Evolutionary conservation across 1,140 invertebrate species (phyloP).

Genomic region (Drosophila gunungcola): DNA sequence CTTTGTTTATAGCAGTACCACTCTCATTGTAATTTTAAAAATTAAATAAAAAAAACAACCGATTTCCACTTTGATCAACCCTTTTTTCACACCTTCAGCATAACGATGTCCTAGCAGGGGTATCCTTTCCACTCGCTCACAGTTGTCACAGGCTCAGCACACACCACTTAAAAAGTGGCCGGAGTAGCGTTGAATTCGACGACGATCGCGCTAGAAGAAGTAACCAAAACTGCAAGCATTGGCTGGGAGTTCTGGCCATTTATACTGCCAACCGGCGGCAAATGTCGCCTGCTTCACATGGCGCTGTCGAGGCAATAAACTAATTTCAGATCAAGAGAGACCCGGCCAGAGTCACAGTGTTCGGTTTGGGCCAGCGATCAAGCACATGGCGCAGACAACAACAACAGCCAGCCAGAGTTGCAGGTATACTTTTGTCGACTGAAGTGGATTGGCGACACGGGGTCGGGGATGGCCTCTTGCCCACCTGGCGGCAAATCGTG

Average conservation of each 20-base stretch:
- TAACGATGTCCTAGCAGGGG: slow-evolving; percentile 39
- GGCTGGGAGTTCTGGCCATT: slow-evolving; percentile 70
- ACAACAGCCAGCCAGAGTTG: slow-evolving; percentile 14
- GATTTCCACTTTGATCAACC: too few relatives aligned
- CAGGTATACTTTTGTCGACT: not conserved
- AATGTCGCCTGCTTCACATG: slow-evolving; percentile 84
- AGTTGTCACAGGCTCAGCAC: slow-evolving; percentile 39
- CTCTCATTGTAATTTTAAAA: too few relatives aligned
- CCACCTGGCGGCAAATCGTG: slow-evolving; percentile 74
- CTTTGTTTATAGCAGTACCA: too few relatives aligned
- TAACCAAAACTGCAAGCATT: slow-evolving; percentile 76
- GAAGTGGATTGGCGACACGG: slow-evolving; percentile 15
- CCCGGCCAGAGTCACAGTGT: slow-evolving; percentile 22
- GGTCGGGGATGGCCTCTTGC: slow-evolving; percentile 33
- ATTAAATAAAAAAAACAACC: not conserved
- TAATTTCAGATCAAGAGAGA: slow-evolving; percentile 74
- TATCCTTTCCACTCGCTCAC: slow-evolving; percentile 45
- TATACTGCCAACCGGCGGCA: slow-evolving; percentile 70
- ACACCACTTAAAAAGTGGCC: slow-evolving; percentile 48
- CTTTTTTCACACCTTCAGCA: slow-evolving; percentile 42
- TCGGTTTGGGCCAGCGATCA: slow-evolving; percentile 50
- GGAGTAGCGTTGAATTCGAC: slow-evolving; percentile 30
- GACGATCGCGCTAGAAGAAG: slow-evolving; percentile 57
- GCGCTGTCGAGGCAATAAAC: slow-evolving; percentile 66
- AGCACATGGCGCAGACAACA: slow-evolving; percentile 57